These are phyloP conservation scores for Xiphophorus maculatus DNA, from an alignment of 2,113 vertebrate species.

Conservation along the genomic window DNA sequence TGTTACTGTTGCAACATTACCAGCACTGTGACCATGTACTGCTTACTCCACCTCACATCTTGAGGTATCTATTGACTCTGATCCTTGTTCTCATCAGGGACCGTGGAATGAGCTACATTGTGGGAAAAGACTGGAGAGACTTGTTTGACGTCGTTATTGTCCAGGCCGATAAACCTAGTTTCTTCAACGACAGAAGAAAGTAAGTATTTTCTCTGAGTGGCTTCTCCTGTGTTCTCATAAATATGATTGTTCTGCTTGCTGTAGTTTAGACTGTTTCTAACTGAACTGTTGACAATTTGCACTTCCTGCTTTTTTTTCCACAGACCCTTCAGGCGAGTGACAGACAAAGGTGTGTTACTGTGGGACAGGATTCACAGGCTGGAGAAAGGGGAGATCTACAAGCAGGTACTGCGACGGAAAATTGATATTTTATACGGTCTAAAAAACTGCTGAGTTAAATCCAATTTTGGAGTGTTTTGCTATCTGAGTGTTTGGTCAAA, in stretches of 20 bases:
- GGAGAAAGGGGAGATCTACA: constrained; percentile 97
- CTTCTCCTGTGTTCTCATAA: neutral
- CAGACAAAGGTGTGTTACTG: constrained; percentile 90
- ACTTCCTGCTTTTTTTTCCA: constrained; percentile 38
- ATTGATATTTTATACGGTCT: neutral
- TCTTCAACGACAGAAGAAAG: constrained; percentile 97
- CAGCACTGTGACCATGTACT: neutral
- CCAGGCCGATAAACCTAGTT: constrained; percentile 95
- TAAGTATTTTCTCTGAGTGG: constrained; percentile 63
- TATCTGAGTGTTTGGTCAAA: neutral
- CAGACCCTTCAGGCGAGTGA: constrained; percentile 95
- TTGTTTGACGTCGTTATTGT: constrained; percentile 98
- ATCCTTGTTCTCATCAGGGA: constrained; percentile 79
- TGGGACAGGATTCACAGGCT: constrained; percentile 96
- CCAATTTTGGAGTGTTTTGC: neutral
- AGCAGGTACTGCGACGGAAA: constrained; percentile 84
- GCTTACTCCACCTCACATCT: neutral
- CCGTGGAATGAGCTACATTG: constrained; percentile 95
- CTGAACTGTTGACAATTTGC: constrained; percentile 13
- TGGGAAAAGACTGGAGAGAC: constrained; percentile 96
- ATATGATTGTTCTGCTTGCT: neutral
- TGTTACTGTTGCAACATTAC: neutral
- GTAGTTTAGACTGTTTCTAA: neutral
- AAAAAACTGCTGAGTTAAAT: neutral
- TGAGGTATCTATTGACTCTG: neutral